These are phyloP conservation scores for Drosophila vallismaia DNA, from an alignment of 2,888 invertebrate genomes.

Conservation along the genomic window DNA sequence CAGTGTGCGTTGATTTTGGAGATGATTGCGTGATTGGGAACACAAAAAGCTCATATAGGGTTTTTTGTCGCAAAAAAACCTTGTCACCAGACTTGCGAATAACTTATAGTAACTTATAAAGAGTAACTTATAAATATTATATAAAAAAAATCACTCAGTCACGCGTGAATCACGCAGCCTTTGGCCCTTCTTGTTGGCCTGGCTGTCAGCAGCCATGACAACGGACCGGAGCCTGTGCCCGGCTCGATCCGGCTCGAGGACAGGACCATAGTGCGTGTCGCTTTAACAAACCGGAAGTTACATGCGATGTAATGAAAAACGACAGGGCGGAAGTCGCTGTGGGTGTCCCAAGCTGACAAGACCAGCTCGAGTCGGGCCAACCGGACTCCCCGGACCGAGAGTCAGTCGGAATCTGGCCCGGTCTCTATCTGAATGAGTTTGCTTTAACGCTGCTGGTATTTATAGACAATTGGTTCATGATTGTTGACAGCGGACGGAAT, in stretches of 20 bases:
- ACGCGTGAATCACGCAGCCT: constrained; percentile 10
- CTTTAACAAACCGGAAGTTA: constrained; percentile 80
- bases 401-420: constrained; percentile 39
- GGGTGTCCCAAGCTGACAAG: constrained; percentile 39
- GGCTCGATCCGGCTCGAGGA: constrained; percentile 42
- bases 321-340: constrained; percentile 73
- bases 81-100: too few species aligned
- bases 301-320: constrained; percentile 79
- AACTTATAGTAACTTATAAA: not conserved
- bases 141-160: not conserved
- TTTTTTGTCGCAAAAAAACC: not conserved
- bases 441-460: constrained; percentile 73
- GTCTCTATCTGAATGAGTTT: constrained; percentile 57
- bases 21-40: constrained; percentile 18
- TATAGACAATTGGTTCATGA: constrained; percentile 80
- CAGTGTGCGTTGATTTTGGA: constrained; percentile 39
- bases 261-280: constrained; percentile 68
- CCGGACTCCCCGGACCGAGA: not conserved
- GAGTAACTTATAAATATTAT: not conserved
- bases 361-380: not conserved
- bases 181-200: constrained; percentile 60
- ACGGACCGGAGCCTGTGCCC: constrained; percentile 18
- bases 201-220: constrained; percentile 74
- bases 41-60: not conserved
- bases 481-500: constrained; percentile 72